Base-by-base conservation (phyloP, 1,140 invertebrate species). In the Bombus breviceps region DNA sequence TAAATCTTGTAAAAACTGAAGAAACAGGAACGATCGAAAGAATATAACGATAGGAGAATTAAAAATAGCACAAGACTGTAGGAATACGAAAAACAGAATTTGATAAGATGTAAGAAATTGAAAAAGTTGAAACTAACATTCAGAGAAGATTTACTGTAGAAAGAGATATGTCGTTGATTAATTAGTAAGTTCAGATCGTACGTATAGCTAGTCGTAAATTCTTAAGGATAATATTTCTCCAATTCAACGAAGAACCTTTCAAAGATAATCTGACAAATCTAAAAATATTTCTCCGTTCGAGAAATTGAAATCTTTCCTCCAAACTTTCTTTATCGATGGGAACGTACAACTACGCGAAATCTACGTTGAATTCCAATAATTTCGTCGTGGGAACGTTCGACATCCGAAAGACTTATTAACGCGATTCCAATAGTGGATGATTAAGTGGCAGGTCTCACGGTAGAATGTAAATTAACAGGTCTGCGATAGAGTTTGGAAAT, bases 401-500 rank as follows among this genome's bases (percentile, higher is more conserved):
- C 47, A 1, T 22, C 41, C 47, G 10, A 53, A 66, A 47, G 69
- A 47, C 3, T 83, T 68, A 76, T 80, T 84, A 76, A 88, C 71
- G 39, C 53, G 59, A 41, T 47, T 66, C 13, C 28, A 39, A 83
- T 59, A 43, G 47, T 3, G n/a, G 15, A 59, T 64, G n/a, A 87
- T 75, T 78, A 39, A 78, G 64, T 62, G 53, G 59, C 66, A 47
- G 59, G n/a, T 76, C 43, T 10, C 10, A 25, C 74, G 64, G 57
- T 88, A 83, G 76, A 79, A 86, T 34, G 66, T 69, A 83, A 76
- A 88, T 73, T 76, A 39, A 86, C 80, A 43, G 72, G 37, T 59
- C 64, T 41, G 39, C 59, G 71, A 81, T 79, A 79, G 81, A 83
- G 66, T 39, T 71, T 28, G 34, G 66, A 39, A 53, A 83, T 81